phyloP scores from a whole-genome alignment of 2,888 invertebrate species.

The Trissolcus japonicus region DNA sequence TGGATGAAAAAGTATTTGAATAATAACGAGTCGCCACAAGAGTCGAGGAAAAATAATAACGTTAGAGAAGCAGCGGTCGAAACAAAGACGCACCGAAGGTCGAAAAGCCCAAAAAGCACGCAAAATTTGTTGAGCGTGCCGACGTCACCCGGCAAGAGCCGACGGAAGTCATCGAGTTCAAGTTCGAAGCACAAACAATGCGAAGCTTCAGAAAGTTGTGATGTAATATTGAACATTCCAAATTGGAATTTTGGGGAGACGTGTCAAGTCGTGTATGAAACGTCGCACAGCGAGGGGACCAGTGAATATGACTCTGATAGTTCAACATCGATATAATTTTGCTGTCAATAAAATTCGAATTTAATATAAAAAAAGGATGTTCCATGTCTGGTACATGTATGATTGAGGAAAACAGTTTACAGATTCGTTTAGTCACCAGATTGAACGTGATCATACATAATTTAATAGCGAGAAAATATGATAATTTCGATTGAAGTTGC shows the following conservation, averaged over 20 bases:
- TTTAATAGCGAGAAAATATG: too few species aligned
- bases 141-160: conserved; percentile 25
- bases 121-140: conserved; percentile 1
- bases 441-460: too few species aligned
- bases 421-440: background rate
- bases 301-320: conserved; percentile 70
- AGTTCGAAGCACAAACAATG: background rate
- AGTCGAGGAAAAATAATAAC: background rate
- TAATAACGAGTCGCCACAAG: conserved; percentile 16
- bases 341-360: background rate
- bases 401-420: background rate
- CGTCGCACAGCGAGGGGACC: conserved; percentile 37
- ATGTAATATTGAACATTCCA: conserved; percentile 46
- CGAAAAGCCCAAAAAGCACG: background rate
- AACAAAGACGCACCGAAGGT: background rate
- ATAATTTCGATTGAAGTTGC: too few species aligned
- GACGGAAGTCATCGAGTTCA: conserved; percentile 44
- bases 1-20: conserved; percentile 70
- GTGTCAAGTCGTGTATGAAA: conserved; percentile 37
- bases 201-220: conserved; percentile 8
- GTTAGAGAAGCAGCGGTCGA: background rate
- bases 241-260: conserved; percentile 32
- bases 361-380: too few species aligned
- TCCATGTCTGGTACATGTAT: background rate
- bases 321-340: conserved; percentile 67